These are phyloP conservation scores for Pagrus major DNA, from an alignment of 2,113 vertebrate genomes.

Conservation along the genomic window DNA sequence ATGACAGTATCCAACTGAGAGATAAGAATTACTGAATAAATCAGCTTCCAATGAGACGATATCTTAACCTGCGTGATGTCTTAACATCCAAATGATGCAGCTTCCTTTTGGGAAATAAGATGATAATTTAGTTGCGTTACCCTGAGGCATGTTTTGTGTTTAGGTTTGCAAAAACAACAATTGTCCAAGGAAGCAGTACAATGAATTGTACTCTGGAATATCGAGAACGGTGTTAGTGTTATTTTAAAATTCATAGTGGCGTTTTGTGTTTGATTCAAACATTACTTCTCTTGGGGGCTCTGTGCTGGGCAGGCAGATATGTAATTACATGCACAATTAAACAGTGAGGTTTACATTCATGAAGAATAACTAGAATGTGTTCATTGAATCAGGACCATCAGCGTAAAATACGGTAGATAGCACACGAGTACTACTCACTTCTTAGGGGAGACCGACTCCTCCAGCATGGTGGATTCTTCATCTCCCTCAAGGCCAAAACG, in stretches of 20 bases:
- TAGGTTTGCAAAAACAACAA: constrained; percentile 40
- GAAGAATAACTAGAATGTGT: constrained; percentile 38
- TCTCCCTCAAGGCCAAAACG: constrained; percentile 98
- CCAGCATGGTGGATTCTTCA: constrained; percentile 98
- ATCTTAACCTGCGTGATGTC: constrained; percentile 26
- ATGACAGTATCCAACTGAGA: constrained; percentile 28
- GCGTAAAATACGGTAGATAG: constrained; percentile 24
- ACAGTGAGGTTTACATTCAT: constrained; percentile 49
- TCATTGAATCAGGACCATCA: constrained; percentile 37
- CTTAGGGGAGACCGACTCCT: constrained; percentile 98
- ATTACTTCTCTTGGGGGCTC: constrained; percentile 25
- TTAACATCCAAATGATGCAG: constrained; percentile 19
- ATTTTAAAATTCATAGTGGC: constrained; percentile 26
- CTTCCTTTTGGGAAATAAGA: constrained; percentile 15
- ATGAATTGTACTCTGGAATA: constrained; percentile 5
- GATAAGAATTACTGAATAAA: constrained; percentile 25
- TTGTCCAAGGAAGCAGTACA: constrained; percentile 5
- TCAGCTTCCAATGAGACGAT: constrained; percentile 46
- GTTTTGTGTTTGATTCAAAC: constrained; percentile 42
- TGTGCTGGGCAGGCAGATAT: constrained; percentile 54
- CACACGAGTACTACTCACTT: constrained; percentile 86
- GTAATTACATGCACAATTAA: constrained; percentile 69
- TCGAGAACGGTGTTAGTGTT: not conserved
- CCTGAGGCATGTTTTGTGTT: constrained; percentile 35
- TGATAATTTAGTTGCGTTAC: constrained; percentile 24